Percentiles rank a stretch among this genome's conserved stretches.
These are phyloP conservation scores for Apotomis capreana DNA, from an alignment of 2,888 invertebrate genomes.

Conservation along the genomic window DNA sequence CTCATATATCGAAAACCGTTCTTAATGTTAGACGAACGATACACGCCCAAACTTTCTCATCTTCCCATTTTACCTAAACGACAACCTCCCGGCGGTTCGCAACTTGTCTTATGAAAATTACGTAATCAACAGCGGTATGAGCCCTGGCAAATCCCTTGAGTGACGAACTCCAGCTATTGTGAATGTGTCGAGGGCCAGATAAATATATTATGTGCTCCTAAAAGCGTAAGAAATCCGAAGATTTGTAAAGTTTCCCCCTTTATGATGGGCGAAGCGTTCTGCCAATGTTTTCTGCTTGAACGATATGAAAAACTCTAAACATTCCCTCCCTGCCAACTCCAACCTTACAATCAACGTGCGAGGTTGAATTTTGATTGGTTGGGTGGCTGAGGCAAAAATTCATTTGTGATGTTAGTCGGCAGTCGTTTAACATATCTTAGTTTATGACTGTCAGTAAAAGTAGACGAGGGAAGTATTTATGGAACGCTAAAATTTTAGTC, in stretches of 20 bases:
- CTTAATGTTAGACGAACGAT: conserved; percentile 1
- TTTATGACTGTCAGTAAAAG: conserved; percentile 70
- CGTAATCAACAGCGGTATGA: conserved; percentile 65
- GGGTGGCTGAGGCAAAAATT: conserved; percentile 58
- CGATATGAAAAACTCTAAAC: conserved; percentile 78
- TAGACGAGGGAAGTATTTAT: conserved; percentile 69
- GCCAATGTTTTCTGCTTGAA: conserved; percentile 76
- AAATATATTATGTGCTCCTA: conserved; percentile 80
- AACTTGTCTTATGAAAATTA: conserved; percentile 52
- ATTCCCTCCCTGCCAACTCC: conserved; percentile 46
- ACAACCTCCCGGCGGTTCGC: conserved; percentile 48
- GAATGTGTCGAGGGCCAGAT: conserved; percentile 80
- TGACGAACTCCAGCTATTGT: conserved; percentile 72
- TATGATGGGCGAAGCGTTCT: conserved; percentile 76
- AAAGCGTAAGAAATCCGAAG: conserved; percentile 81
- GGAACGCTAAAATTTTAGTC: conserved; percentile 62
- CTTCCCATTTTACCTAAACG: conserved; percentile 46
- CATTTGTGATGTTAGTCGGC: conserved; percentile 71
- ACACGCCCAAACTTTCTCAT: conserved; percentile 32
- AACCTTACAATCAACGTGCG: conserved; percentile 48
- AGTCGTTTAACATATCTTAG: conserved; percentile 74
- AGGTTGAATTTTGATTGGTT: conserved; percentile 49
- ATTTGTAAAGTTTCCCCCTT: conserved; percentile 82
- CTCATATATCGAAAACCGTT: background rate
- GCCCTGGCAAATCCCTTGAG: conserved; percentile 68